These are phyloP conservation scores for Bufotes viridis DNA, from an alignment of 2,797 vertebrate genomes.

Conservation along the genomic window DNA sequence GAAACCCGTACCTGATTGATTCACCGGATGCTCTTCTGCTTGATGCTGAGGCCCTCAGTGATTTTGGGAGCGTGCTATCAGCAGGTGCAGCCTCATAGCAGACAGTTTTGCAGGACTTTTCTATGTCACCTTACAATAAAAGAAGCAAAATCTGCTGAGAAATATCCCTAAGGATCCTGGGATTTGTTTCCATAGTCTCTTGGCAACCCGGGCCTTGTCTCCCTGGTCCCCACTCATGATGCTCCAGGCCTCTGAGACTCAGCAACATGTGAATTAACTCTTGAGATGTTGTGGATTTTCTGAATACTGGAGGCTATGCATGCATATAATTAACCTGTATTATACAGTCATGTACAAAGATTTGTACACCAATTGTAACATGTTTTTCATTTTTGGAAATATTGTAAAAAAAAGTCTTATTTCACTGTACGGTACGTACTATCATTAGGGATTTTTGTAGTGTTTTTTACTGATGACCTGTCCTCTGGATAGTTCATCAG, in stretches of 20 bases:
- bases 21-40: neutral
- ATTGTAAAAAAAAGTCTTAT: no score
- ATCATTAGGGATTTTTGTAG: no score
- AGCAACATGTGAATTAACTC: neutral
- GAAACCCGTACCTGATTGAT: constrained; percentile 28
- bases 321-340: neutral
- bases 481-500: no score
- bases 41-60: neutral
- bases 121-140: neutral
- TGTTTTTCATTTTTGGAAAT: no score
- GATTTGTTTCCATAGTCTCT: constrained; percentile 52
- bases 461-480: no score
- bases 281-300: neutral
- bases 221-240: constrained; percentile 11
- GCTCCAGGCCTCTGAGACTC: neutral
- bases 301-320: neutral
- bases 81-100: constrained; percentile 13
- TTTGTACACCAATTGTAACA: neutral
- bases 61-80: neutral
- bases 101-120: neutral
- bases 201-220: constrained; percentile 29
- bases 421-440: no score
- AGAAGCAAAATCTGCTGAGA: constrained; percentile 7
- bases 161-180: constrained; percentile 23
- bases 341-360: neutral